Percentiles rank a stretch among this genome's conserved stretches.
phyloP scores from a whole-genome alignment of 2,797 vertebrate species.

The Anabacerthia variegaticeps region DNA sequence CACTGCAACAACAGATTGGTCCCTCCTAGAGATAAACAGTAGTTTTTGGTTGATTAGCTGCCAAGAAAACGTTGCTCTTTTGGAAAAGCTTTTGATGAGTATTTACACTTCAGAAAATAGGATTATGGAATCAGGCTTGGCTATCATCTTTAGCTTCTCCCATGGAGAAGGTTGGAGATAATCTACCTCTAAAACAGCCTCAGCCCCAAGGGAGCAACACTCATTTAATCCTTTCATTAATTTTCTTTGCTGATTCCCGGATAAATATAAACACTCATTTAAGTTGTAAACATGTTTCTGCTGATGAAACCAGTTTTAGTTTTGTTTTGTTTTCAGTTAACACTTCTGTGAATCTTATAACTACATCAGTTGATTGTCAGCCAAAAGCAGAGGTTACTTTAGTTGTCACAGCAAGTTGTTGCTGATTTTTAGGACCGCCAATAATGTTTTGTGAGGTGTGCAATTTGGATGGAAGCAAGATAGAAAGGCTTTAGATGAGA shows the following conservation, averaged over 20 bases:
- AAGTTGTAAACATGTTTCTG: background rate
- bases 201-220: background rate
- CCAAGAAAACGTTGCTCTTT: background rate
- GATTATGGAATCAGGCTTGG: background rate
- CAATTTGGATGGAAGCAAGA: background rate
- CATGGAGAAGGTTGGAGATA: background rate
- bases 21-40: background rate
- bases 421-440: background rate
- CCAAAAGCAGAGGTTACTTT: background rate
- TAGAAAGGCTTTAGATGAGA: background rate
- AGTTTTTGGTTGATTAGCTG: background rate
- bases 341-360: background rate
- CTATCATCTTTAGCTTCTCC: background rate
- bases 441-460: background rate
- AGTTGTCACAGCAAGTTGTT: background rate
- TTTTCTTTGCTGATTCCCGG: background rate
- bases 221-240: background rate
- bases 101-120: background rate
- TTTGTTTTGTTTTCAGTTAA: background rate
- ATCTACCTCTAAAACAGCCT: background rate
- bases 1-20: background rate
- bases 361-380: background rate
- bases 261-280: background rate
- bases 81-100: background rate
- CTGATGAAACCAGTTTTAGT: background rate